Evolutionary conservation across 2,113 vertebrate genomes (phyloP).

Genomic region (Sinocyclocheilus rhinocerous): DNA sequence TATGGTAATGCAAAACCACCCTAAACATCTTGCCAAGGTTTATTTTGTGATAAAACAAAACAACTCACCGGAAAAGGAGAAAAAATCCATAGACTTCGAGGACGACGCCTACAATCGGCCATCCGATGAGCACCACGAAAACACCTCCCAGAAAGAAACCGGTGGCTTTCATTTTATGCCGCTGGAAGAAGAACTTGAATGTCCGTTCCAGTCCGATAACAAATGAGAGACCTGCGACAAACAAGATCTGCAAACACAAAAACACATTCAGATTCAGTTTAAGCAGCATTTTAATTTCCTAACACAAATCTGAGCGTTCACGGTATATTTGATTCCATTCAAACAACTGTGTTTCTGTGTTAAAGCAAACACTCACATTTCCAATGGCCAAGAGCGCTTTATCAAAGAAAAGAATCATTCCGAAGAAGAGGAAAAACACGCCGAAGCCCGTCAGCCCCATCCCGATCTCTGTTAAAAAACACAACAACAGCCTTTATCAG

Average conservation of each 20-base stretch:
- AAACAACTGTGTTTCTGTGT: background rate
- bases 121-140: constrained; percentile 91
- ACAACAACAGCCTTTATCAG: constrained; percentile 43
- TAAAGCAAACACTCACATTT: constrained; percentile 83
- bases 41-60: background rate
- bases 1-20: background rate
- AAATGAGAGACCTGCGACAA: constrained; percentile 93
- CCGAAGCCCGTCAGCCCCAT: constrained; percentile 98
- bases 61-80: constrained; percentile 89
- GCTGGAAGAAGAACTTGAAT: constrained; percentile 98
- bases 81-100: constrained; percentile 97
- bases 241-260: constrained; percentile 83
- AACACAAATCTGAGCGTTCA: background rate
- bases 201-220: constrained; percentile 97
- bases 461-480: constrained; percentile 87
- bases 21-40: background rate
- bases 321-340: background rate
- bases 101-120: constrained; percentile 94
- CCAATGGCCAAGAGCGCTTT: constrained; percentile 97
- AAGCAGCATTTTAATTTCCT: background rate
- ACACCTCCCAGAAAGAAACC: constrained; percentile 95
- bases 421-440: constrained; percentile 98
- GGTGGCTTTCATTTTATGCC: constrained; percentile 96
- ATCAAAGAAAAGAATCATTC: constrained; percentile 99
- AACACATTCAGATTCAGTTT: background rate